A percentile compares a stretch with the other conserved stretches of the same genome.
These are phyloP conservation scores for Hoplodrina blanda DNA, from an alignment of 2,888 invertebrate species.

Conservation along the genomic window DNA sequence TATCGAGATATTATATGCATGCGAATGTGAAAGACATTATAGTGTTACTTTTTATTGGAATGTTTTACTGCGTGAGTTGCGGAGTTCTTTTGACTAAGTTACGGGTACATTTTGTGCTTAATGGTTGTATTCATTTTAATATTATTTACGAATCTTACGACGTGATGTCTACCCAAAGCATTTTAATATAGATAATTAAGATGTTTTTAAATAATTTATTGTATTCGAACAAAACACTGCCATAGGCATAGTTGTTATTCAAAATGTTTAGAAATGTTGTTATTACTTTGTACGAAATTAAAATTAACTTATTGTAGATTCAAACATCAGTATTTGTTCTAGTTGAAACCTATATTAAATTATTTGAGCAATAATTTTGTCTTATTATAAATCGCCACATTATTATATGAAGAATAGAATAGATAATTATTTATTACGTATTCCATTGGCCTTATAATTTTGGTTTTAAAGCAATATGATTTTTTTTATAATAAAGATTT, in stretches of 20 bases:
- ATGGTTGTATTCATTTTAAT: slow-evolving; percentile 63
- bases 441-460: slow-evolving; percentile 50
- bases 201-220: slow-evolving; percentile 55
- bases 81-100: slow-evolving; percentile 51
- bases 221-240: slow-evolving; percentile 59
- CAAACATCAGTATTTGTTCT: slow-evolving; percentile 65
- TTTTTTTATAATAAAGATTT: slow-evolving; percentile 60
- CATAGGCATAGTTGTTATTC: slow-evolving; percentile 52
- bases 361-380: slow-evolving; percentile 44
- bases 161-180: slow-evolving; percentile 54
- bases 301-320: slow-evolving; percentile 51
- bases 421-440: slow-evolving; percentile 48
- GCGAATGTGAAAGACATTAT: slow-evolving; percentile 59
- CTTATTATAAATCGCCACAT: slow-evolving; percentile 40
- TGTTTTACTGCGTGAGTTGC: slow-evolving; percentile 59
- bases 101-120: slow-evolving; percentile 64
- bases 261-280: slow-evolving; percentile 48
- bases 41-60: slow-evolving; percentile 56
- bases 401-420: slow-evolving; percentile 44
- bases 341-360: slow-evolving; percentile 49
- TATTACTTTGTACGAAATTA: slow-evolving; percentile 47
- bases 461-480: slow-evolving; percentile 47
- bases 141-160: slow-evolving; percentile 40
- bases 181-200: slow-evolving; percentile 53
- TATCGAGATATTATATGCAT: slow-evolving; percentile 59